A percentile compares a stretch with the other conserved stretches of the same genome.
These are phyloP conservation scores for Wasmannia auropunctata DNA, from an alignment of 1,140 invertebrate species.

Conservation along the genomic window DNA sequence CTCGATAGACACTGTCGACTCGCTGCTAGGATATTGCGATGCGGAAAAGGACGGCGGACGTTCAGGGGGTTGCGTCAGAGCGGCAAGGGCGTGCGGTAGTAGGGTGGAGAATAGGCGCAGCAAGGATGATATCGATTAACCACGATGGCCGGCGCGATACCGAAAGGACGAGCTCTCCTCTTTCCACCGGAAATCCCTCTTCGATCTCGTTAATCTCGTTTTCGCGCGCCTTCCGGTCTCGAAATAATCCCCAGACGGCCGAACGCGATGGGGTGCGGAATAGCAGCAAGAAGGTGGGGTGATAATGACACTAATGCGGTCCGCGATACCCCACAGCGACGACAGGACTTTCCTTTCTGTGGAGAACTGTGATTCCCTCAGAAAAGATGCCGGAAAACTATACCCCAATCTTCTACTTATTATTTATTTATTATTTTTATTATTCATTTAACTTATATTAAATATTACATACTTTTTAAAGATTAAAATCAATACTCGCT, in stretches of 20 bases:
- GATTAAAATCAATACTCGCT: background rate
- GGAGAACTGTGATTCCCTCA: background rate
- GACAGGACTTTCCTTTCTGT: constrained; percentile 16
- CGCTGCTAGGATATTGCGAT: background rate
- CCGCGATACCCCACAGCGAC: background rate
- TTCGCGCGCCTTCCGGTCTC: constrained; percentile 44
- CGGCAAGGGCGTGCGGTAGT: background rate
- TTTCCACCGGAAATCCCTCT: constrained; percentile 39
- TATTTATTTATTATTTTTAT: no score
- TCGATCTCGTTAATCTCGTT: constrained; percentile 42
- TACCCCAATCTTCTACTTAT: background rate
- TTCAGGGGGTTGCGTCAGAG: constrained; percentile 26
- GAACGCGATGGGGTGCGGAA: background rate
- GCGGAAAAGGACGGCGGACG: constrained; percentile 33
- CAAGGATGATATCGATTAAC: constrained; percentile 52
- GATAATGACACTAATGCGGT: constrained; percentile 22
- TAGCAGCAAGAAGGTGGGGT: background rate
- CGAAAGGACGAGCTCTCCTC: constrained; percentile 22
- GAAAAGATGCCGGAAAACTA: background rate
- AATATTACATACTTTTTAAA: background rate
- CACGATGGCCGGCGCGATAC: background rate
- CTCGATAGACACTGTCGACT: background rate
- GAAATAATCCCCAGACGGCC: constrained; percentile 29
- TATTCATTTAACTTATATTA: background rate
- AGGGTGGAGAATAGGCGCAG: constrained; percentile 24